Evolutionary conservation across 2,888 invertebrate genomes (phyloP), one percentile per base, ranked within the genome.

Genomic region (Kuschelorhynchus macadamiae): DNA sequence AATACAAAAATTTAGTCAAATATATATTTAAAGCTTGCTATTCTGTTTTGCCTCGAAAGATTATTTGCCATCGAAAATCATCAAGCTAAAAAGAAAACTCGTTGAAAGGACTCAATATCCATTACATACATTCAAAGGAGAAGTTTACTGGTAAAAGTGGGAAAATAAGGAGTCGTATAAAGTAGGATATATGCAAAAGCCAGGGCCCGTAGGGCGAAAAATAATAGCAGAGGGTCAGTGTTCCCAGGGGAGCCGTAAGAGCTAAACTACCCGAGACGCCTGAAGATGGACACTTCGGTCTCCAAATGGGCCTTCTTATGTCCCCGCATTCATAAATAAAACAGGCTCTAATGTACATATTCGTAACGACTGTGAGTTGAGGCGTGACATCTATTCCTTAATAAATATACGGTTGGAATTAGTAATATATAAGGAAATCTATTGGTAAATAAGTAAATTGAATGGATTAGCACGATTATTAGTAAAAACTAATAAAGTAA

Each of bases 151-250:
- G 64, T 47, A 52, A 63, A 57, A 57, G 69, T 56, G 46, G 56
- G 63, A 61, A 62, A 70, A 70, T 72, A 72, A 66, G 66, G 52
- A 71, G 56, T 68, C 71, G 61, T 70, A 70, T 63, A 67, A 64
- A 71, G 75, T 74, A 80, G 82, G 83, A 83, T 83, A 81, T 84
- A 84, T 84, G 84, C 84, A 84, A 83, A 84, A 82, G 83, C 81
- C 62, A n/a, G 46, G 49, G 55, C 71, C 71, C 76, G 75, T 76
- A 78, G 81, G 81, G 80, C 78, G 82, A 82, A 81, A 84, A 84
- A 84, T 83, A 84, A 84, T 83, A 82, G 83, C 78, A 65, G 80
- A 77, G 83, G 82, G 82, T 80, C 80, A 81, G 78, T 69, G 71
- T 70, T 81, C 83, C 79, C 81, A 20, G 25, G 82, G 80, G 84